Conservation (phyloP, 2,888 invertebrate species). For the Campoplex capitator region DNA sequence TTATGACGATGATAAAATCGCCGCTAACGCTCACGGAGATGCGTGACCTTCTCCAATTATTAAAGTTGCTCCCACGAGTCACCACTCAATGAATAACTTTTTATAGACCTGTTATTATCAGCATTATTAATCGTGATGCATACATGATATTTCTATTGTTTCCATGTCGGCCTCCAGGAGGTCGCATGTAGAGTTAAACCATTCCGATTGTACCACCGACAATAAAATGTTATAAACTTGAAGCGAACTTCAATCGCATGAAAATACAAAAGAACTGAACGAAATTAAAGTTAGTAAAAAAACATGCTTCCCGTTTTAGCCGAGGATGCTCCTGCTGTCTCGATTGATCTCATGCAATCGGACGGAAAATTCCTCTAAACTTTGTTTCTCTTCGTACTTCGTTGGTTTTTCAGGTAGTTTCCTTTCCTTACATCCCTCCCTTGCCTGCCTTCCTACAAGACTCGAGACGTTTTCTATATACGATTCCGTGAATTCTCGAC, state of each 20-base stretch:
- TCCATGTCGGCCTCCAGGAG: neutral
- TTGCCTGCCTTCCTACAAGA: neutral
- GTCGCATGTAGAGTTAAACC: neutral
- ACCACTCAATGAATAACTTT: slow-evolving; percentile 25
- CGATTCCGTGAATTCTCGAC: slow-evolving; percentile 44
- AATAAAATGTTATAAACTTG: neutral
- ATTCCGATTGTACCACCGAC: neutral
- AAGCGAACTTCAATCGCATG: neutral
- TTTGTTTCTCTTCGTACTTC: slow-evolving; percentile 17
- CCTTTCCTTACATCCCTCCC: neutral
- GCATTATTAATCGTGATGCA: neutral
- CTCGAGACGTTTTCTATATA: slow-evolving; percentile 16
- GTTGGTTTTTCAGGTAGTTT: slow-evolving; percentile 21
- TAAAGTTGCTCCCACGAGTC: slow-evolving; percentile 9
- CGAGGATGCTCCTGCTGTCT: neutral
- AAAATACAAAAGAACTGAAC: neutral
- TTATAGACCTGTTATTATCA: slow-evolving; percentile 23
- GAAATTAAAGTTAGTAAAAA: neutral
- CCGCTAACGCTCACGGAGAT: slow-evolving; percentile 14
- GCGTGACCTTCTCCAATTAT: slow-evolving; percentile 45
- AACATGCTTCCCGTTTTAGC: neutral
- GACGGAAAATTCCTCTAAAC: slow-evolving; percentile 2
- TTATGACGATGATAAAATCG: slow-evolving; percentile 35
- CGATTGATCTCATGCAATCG: slow-evolving; percentile 9
- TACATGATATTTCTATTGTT: neutral